Conservation (phyloP, 1,140 invertebrate species). For the Gyrodactylus bullatarudis region DNA sequence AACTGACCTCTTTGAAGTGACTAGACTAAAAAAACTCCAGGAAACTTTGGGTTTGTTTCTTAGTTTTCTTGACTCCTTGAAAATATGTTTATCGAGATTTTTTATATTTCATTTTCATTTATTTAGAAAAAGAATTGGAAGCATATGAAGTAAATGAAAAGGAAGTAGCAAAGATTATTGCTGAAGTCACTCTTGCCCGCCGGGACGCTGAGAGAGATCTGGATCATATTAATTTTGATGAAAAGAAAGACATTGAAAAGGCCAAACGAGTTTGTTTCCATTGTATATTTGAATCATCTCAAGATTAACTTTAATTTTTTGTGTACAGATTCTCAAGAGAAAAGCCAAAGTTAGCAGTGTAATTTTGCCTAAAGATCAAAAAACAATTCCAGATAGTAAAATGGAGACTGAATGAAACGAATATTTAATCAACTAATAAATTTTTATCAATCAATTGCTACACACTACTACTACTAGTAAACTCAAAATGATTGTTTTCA, state of each 20-base stretch:
- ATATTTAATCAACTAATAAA: no score
- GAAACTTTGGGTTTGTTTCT: neutral
- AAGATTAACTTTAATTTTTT: neutral
- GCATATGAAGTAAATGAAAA: neutral
- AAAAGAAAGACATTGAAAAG: neutral
- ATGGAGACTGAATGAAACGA: no score
- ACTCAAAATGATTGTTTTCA: no score
- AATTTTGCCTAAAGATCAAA: no score
- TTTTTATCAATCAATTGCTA: no score
- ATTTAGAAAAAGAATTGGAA: neutral
- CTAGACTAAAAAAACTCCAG: neutral
- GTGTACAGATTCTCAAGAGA: neutral
- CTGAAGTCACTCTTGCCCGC: constrained; percentile 1
- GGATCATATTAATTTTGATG: constrained; percentile 3
- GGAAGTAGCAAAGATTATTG: neutral
- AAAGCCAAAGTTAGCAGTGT: no score
- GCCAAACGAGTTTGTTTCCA: neutral
- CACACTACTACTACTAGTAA: no score
- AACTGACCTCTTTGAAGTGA: constrained; percentile 23
- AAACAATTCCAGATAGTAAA: no score
- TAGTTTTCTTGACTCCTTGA: neutral
- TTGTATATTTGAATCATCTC: neutral
- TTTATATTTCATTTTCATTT: neutral
- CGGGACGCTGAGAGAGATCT: constrained; percentile 5
- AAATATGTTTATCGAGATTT: neutral